Evolutionary conservation across 2,888 invertebrate genomes (phyloP), one percentile per base, ranked within the genome.

Genomic region (Mimachlamys varia): DNA sequence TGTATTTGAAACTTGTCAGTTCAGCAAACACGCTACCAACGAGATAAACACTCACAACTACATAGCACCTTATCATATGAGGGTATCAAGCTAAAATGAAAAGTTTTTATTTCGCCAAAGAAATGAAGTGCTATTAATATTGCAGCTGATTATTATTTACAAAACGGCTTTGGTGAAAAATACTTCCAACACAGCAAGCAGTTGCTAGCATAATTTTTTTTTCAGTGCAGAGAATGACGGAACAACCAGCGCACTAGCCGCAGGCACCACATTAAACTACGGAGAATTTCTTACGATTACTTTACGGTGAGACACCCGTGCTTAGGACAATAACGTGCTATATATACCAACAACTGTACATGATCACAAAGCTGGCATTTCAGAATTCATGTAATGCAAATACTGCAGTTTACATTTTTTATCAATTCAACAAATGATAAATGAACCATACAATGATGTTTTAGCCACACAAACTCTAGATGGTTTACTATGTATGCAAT

Each of bases 101-200:
- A 27, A 76, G 76, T 76, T 76, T 33, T 76, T 76, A 76, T 76
- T 76, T 76, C 13, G 33, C 33, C 76, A 33, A 15, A 15, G 76
- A 33, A 76, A 76, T 76, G 76, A 76, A 76, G 76, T 76, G 76
- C 76, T 76, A 76, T 76, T 76, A 76, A 27, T 76, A 76, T 76
- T 76, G 27, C 33, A 76, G 33, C 27, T 76, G 76, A 76, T 33
- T 76, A 76, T 76, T 27, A 76, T 76, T 27, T 76, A 76, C 76
- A 76, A 33, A 76, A 76, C 76, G 76, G 27, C 76, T 76, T 76
- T 76, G 76, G 33, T 76, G 76, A 76, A 76, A 76, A 33, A 62
- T 22, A 62, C 22, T 62, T 62, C 22, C 22, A 62, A 76, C 76
- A 27, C 10, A 27, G 76, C 17, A 17, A 76, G 17, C 76, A 76